Percentiles rank a stretch among this genome's conserved stretches.
These are phyloP conservation scores for Byasa hedistus DNA, from an alignment of 2,888 invertebrate genomes.

Conservation along the genomic window DNA sequence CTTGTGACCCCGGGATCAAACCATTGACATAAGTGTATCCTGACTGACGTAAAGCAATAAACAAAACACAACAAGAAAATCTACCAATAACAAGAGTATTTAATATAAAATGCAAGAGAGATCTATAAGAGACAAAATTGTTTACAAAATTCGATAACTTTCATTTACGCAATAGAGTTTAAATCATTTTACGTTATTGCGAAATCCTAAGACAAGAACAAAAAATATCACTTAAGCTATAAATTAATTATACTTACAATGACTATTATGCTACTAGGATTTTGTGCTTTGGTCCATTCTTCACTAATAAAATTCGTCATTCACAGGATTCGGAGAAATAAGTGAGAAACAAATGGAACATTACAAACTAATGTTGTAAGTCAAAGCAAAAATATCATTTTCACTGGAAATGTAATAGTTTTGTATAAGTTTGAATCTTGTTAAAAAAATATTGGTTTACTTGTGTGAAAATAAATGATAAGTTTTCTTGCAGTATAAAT, in stretches of 20 bases:
- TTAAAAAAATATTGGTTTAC: too few species aligned
- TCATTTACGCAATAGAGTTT: not conserved
- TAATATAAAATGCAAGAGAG: constrained; percentile 54
- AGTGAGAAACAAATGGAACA: constrained; percentile 20
- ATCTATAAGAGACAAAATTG: constrained; percentile 41
- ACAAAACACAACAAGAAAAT: too few species aligned
- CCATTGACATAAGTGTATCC: too few species aligned
- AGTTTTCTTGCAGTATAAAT: too few species aligned
- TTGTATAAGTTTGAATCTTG: too few species aligned
- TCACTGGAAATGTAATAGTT: too few species aligned
- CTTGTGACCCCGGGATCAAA: too few species aligned
- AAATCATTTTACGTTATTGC: not conserved
- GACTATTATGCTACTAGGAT: constrained; percentile 31
- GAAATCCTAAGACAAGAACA: constrained; percentile 25
- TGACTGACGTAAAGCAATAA: too few species aligned
- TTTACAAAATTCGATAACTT: not conserved
- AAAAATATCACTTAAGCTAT: constrained; percentile 23
- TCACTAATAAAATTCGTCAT: constrained; percentile 31
- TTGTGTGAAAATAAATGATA: too few species aligned
- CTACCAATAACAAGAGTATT: too few species aligned
- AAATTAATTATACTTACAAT: not conserved
- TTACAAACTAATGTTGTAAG: not conserved
- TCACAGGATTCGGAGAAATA: constrained; percentile 31
- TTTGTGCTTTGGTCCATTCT: constrained; percentile 48
- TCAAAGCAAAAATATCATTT: too few species aligned